These are phyloP conservation scores for Drosophila paucipuncta DNA, from an alignment of 2,888 invertebrate genomes.

Conservation along the genomic window DNA sequence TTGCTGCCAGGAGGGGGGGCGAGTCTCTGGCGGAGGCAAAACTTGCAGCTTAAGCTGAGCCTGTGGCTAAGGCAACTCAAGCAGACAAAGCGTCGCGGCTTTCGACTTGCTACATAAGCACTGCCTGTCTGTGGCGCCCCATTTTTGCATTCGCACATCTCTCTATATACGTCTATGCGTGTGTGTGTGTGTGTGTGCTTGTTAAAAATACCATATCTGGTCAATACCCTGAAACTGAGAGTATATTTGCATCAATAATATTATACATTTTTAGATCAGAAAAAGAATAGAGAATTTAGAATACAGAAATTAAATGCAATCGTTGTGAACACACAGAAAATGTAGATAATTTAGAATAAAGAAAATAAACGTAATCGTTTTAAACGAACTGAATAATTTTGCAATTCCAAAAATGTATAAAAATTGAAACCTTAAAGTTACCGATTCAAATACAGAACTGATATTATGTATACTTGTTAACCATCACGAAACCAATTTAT, in stretches of 20 bases:
- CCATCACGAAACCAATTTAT: no score
- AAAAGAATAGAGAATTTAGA: neutral
- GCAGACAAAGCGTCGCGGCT: constrained; percentile 70
- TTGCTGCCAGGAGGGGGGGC: constrained; percentile 17
- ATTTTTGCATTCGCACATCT: constrained; percentile 40
- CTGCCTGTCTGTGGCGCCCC: constrained; percentile 54
- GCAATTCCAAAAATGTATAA: neutral
- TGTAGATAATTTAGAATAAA: neutral
- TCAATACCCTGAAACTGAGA: constrained; percentile 13
- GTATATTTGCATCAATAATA: neutral
- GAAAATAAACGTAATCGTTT: neutral
- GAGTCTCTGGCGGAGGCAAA: constrained; percentile 50
- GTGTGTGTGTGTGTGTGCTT: constrained; percentile 37
- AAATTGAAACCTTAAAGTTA: no score
- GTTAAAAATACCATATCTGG: constrained; percentile 49
- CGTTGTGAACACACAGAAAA: neutral
- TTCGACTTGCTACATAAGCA: constrained; percentile 34
- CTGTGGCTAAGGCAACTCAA: constrained; percentile 14
- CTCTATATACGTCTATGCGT: neutral
- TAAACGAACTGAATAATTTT: neutral
- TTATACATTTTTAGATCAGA: no score
- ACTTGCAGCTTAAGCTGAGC: constrained; percentile 16
- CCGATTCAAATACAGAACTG: neutral
- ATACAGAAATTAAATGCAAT: neutral
- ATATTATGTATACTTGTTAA: no score